Percentiles rank a stretch among this genome's conserved stretches.
phyloP scores from a whole-genome alignment of 2,797 vertebrate genomes.

The Tokudaia muenninki region DNA sequence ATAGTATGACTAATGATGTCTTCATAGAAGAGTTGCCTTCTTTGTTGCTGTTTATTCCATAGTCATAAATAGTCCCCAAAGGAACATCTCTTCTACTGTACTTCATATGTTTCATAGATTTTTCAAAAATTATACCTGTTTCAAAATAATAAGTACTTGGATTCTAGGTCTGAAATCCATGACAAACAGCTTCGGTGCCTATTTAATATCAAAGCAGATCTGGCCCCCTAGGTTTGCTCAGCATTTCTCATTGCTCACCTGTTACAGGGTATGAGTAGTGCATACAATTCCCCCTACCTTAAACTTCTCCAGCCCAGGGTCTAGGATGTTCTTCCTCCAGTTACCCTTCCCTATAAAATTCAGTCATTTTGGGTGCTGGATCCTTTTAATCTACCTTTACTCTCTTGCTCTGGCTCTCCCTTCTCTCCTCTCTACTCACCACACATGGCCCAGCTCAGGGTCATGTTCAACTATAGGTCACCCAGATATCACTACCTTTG shows the following conservation, averaged over 20 bases:
- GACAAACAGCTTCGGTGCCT: no score
- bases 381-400: background rate
- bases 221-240: no score
- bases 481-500: background rate
- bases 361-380: background rate
- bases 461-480: background rate
- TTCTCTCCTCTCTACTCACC: background rate
- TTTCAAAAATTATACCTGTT: background rate
- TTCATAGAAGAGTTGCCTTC: background rate
- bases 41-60: background rate
- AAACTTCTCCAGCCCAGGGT: background rate
- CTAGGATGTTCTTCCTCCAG: background rate
- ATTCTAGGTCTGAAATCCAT: background rate
- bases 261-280: background rate
- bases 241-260: background rate
- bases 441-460: background rate
- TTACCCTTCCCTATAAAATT: background rate
- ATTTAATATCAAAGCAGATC: background rate
- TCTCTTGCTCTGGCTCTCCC: background rate
- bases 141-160: conserved; percentile 48
- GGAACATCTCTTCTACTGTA: background rate
- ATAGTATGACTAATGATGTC: background rate
- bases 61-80: background rate
- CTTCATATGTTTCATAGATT: background rate
- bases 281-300: background rate